Evolutionary conservation across 2,888 invertebrate genomes (phyloP), one percentile per base, ranked within the genome.

Genomic region (Pristionchus arcanus): DNA sequence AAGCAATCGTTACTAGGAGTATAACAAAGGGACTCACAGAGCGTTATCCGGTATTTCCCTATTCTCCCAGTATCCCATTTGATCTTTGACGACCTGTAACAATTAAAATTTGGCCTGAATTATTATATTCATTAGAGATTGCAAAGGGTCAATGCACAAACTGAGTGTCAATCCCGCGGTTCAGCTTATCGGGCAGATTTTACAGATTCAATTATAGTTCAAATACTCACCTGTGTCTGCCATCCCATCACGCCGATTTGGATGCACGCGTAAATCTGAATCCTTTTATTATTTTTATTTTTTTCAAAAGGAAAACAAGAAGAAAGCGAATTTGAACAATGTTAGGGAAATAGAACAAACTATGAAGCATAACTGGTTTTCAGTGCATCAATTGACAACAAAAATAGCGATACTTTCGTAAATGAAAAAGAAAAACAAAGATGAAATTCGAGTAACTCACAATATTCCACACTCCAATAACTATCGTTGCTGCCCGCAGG

Each of bases 161-260:
- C n/a, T n/a, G 42, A 49, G 13, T n/a, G 11, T 49, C 42, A 49
- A 49, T 0, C 11, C 42, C 11, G 11, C 16, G 71, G 37, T 28
- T 37, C 37, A n/a, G n/a, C n/a, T n/a, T n/a, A n/a, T n/a, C n/a
- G n/a, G n/a, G n/a, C n/a, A 81, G 15, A 25, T 31, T 34, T 9
- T 31, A 28, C 59, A 16, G 16, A 31, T n/a, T 4, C 21, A 25
- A 25, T 63, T n/a, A n/a, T 63, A 3, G 49, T 25, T 28, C 16
- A 55, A 53, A 25, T 37, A n/a, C 9, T 92, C 5, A 89, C 89
- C 53, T 89, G 59, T n/a, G 92, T 90, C 89, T 94, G 94, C 94
- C 94, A 94, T 53, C 94, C 94, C 68, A 94, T 91, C 15, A 94
- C 90, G n/a, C 92, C 94, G 89, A 94, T 94, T 90, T 94, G 94